Conservation (phyloP, 1,140 invertebrate genomes). For the Brachionus angularis region DNA sequence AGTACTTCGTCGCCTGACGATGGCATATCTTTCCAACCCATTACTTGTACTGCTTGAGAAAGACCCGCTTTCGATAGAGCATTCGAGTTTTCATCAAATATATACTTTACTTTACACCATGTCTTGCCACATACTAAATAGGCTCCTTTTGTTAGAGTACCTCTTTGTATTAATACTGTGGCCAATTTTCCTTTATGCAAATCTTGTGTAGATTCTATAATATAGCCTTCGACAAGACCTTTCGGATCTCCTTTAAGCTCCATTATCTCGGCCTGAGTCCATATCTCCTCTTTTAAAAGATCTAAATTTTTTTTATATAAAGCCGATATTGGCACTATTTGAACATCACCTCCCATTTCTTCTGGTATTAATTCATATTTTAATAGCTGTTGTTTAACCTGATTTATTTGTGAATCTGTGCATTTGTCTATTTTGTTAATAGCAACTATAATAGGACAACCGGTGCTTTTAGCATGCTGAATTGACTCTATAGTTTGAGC, state of each 20-base stretch:
- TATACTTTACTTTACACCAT: conserved; percentile 64
- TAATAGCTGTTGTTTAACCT: conserved; percentile 69
- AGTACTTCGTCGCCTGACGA: conserved; percentile 77
- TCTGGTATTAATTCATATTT: conserved; percentile 76
- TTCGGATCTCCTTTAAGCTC: conserved; percentile 73
- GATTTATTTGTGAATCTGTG: conserved; percentile 45
- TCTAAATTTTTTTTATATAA: conserved; percentile 73
- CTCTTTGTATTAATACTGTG: conserved; percentile 80
- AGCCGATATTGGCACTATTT: conserved; percentile 85
- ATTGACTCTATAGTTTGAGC: conserved; percentile 78
- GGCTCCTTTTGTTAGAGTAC: conserved; percentile 75
- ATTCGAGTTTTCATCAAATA: conserved; percentile 74
- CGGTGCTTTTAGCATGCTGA: conserved; percentile 55
- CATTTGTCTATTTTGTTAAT: conserved; percentile 96
- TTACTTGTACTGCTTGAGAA: conserved; percentile 76
- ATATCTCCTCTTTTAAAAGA: conserved; percentile 75
- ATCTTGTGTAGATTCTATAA: conserved; percentile 79
- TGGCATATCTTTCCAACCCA: conserved; percentile 66
- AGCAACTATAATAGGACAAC: conserved; percentile 83
- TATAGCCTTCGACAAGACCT: conserved; percentile 78
- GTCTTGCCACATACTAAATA: conserved; percentile 72
- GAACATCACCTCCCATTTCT: conserved; percentile 82
- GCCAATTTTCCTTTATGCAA: conserved; percentile 69
- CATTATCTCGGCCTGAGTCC: conserved; percentile 77
- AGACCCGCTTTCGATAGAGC: conserved; percentile 68